These are phyloP conservation scores for Catharus ustulatus DNA, from an alignment of 2,797 vertebrate species.

Conservation along the genomic window DNA sequence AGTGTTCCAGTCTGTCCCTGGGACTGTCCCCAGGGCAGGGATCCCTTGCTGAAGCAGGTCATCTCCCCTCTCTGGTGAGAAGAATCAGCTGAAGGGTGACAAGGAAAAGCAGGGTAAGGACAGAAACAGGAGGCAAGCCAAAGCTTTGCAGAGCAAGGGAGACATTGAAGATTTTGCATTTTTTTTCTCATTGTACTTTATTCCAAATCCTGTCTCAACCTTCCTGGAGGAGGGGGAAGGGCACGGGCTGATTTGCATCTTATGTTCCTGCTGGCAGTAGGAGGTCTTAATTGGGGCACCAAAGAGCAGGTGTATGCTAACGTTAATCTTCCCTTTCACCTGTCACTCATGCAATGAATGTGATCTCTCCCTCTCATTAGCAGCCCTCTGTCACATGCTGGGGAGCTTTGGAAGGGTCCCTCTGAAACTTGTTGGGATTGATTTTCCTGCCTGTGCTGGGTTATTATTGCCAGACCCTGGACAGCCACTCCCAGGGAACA, in stretches of 20 bases:
- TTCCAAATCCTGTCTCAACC: conserved; percentile 31
- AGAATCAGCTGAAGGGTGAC: background rate
- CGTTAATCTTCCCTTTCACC: conserved; percentile 78
- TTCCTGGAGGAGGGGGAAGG: conserved; percentile 54
- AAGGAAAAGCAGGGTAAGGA: background rate
- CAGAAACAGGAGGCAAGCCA: background rate
- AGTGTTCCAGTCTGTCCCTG: background rate
- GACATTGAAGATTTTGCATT: background rate
- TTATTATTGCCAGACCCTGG: conserved; percentile 81
- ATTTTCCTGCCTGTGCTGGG: conserved; percentile 82
- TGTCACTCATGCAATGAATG: conserved; percentile 81
- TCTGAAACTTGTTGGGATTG: conserved; percentile 93
- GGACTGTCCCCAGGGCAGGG: background rate
- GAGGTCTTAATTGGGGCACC: conserved; percentile 83
- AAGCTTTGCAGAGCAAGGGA: background rate
- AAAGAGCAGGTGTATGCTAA: conserved; percentile 84
- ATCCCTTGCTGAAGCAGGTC: background rate
- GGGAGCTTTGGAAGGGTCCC: conserved; percentile 80
- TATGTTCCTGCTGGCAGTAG: conserved; percentile 83
- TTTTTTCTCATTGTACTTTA: conserved; percentile 34
- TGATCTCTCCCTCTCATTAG: conserved; percentile 84
- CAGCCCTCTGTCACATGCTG: conserved; percentile 82
- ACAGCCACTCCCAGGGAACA: conserved; percentile 75
- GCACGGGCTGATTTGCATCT: conserved; percentile 79
- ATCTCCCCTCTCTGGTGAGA: background rate